A percentile compares a stretch with the other conserved stretches of the same genome.
Conservation (phyloP, 2,113 vertebrate species). For the Amphiprion ocellaris region DNA sequence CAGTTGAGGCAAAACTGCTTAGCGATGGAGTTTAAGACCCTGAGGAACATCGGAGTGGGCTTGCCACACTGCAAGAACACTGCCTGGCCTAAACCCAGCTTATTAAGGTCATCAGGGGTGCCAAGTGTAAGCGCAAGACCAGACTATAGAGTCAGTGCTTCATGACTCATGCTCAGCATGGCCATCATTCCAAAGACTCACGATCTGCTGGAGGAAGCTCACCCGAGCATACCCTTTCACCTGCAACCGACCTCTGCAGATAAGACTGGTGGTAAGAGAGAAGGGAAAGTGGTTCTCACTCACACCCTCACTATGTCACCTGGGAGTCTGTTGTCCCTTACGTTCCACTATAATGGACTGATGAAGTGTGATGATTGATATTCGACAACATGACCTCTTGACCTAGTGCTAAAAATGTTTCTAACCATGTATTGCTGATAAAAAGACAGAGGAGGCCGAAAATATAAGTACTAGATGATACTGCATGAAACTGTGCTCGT, state of each 20-base stretch:
- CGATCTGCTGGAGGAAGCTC: conserved; percentile 46
- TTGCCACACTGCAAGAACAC: conserved; percentile 16
- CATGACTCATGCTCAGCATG: conserved; percentile 55
- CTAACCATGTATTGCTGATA: background rate
- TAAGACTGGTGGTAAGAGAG: conserved; percentile 22
- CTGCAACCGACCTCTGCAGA: conserved; percentile 55
- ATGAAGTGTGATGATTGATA: conserved; percentile 15
- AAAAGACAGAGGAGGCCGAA: background rate
- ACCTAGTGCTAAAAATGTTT: background rate
- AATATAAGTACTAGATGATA: background rate
- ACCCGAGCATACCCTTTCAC: conserved; percentile 54
- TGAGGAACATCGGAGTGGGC: conserved; percentile 10
- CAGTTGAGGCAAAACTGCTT: conserved; percentile 18
- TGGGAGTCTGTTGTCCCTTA: conserved; percentile 32
- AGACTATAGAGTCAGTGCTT: conserved; percentile 32
- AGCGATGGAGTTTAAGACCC: conserved; percentile 27
- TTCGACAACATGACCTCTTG: background rate
- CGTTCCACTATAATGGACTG: conserved; percentile 27
- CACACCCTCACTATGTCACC: conserved; percentile 13
- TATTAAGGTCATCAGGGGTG: conserved; percentile 47
- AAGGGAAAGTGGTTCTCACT: conserved; percentile 28
- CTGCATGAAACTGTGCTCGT: background rate
- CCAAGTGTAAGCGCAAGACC: conserved; percentile 31
- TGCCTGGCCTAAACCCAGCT: conserved; percentile 45
- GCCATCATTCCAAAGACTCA: conserved; percentile 37